phyloP scores from a whole-genome alignment of 2,797 vertebrate species.

The Synanceia verrucosa region DNA sequence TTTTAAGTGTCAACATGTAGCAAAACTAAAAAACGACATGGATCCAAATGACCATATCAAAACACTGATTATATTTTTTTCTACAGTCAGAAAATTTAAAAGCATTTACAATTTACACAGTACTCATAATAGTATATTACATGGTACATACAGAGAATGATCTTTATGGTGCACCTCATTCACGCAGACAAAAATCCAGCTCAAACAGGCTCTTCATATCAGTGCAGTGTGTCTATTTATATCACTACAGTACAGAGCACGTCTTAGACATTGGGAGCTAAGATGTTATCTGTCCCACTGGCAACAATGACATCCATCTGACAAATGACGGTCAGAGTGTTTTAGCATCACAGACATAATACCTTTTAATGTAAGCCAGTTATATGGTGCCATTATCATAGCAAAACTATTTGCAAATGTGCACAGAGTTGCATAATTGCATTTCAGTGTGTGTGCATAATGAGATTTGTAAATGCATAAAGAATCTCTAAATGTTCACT shows the following conservation, averaged over 20 bases:
- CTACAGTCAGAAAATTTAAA: conserved; percentile 17
- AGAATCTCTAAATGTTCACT: not conserved
- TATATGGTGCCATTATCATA: not conserved
- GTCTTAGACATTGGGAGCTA: conserved; percentile 9
- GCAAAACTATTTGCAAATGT: not conserved
- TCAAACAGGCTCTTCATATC: conserved; percentile 47
- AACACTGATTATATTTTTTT: conserved; percentile 37
- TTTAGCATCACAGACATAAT: conserved; percentile 53
- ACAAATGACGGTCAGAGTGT: conserved; percentile 37
- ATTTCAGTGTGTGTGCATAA: not conserved
- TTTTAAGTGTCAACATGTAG: not conserved
- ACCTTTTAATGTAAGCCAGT: conserved; percentile 68
- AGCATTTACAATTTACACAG: conserved; percentile 45
- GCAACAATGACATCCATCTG: not conserved
- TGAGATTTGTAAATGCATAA: not conserved
- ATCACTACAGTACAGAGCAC: conserved; percentile 24
- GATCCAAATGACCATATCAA: conserved; percentile 36
- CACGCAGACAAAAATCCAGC: conserved; percentile 30
- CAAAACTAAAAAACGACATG: conserved; percentile 13
- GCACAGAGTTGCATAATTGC: not conserved
- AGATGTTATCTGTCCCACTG: conserved; percentile 4
- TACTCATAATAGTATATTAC: conserved; percentile 23
- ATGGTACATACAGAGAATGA: conserved; percentile 17
- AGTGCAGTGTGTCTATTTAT: conserved; percentile 48
- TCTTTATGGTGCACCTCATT: conserved; percentile 24